Evolutionary conservation across 2,888 invertebrate genomes (phyloP).

Genomic region (Alcis repandata): DNA sequence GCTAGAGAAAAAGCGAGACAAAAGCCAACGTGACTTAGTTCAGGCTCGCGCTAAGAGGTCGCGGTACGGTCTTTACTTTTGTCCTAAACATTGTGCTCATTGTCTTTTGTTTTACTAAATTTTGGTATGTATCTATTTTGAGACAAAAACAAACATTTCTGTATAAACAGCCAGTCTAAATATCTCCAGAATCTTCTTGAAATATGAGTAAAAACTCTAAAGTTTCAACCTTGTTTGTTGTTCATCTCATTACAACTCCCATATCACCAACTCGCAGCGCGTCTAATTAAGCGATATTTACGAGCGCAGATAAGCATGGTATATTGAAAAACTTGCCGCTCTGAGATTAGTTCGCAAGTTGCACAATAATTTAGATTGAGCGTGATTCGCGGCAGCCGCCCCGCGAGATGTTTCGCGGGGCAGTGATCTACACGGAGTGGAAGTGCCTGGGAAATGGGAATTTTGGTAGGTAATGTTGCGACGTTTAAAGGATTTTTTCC

Average conservation of each 20-base stretch:
- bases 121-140: too few relatives aligned
- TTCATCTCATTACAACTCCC: constrained; percentile 6
- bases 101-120: too few relatives aligned
- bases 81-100: too few relatives aligned
- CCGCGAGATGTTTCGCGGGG: constrained; percentile 64
- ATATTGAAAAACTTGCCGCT: constrained; percentile 81
- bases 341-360: constrained; percentile 80
- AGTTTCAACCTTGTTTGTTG: neutral
- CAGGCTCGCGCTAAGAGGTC: too few relatives aligned
- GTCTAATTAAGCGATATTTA: constrained; percentile 45
- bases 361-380: constrained; percentile 83
- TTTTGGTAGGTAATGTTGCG: neutral
- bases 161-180: too few relatives aligned
- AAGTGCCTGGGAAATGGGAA: neutral
- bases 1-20: too few relatives aligned
- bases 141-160: too few relatives aligned
- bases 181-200: neutral
- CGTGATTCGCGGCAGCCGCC: constrained; percentile 64
- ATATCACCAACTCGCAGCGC: constrained; percentile 29
- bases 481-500: neutral
- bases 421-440: constrained; percentile 49
- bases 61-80: too few relatives aligned
- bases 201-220: neutral
- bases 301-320: constrained; percentile 72
- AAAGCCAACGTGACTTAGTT: too few relatives aligned